phyloP scores from a whole-genome alignment of 1,140 invertebrate genomes.

The Caerostris extrusa region DNA sequence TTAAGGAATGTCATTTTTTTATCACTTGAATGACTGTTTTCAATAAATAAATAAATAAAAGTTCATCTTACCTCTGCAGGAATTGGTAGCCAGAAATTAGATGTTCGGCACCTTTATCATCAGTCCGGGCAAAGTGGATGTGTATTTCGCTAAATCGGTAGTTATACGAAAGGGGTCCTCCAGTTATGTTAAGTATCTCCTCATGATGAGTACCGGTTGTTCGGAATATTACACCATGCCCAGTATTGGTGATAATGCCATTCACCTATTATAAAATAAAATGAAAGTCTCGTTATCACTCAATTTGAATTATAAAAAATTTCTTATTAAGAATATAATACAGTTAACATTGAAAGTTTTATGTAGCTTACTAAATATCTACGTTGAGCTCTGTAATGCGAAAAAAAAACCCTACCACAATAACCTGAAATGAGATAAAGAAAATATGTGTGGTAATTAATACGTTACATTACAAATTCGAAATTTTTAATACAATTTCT shows the following conservation, averaged over 20 bases:
- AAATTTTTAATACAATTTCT: no score
- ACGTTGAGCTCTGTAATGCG: no score
- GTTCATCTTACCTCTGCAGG: conserved; percentile 90
- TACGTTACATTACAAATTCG: no score
- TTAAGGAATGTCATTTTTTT: not conserved
- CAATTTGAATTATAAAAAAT: no score
- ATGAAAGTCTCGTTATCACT: not conserved
- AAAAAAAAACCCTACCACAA: no score
- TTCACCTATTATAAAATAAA: conserved; percentile 85
- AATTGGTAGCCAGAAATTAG: conserved; percentile 95
- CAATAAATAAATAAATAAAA: not conserved
- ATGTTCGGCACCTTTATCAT: conserved; percentile 95
- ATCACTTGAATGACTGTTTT: not conserved
- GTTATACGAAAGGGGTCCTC: conserved; percentile 95
- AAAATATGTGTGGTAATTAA: no score
- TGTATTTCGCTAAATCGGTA: conserved; percentile 95
- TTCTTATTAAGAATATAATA: no score
- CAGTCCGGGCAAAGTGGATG: conserved; percentile 94
- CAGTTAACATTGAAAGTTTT: no score
- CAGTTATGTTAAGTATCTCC: conserved; percentile 92
- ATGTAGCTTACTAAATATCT: no score
- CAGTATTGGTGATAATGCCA: conserved; percentile 93
- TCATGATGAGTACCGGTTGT: conserved; percentile 70
- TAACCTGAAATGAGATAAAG: no score
- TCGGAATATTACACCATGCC: conserved; percentile 85